Conservation (phyloP, 2,797 vertebrate species). For the Micropoecilia bifurca region DNA sequence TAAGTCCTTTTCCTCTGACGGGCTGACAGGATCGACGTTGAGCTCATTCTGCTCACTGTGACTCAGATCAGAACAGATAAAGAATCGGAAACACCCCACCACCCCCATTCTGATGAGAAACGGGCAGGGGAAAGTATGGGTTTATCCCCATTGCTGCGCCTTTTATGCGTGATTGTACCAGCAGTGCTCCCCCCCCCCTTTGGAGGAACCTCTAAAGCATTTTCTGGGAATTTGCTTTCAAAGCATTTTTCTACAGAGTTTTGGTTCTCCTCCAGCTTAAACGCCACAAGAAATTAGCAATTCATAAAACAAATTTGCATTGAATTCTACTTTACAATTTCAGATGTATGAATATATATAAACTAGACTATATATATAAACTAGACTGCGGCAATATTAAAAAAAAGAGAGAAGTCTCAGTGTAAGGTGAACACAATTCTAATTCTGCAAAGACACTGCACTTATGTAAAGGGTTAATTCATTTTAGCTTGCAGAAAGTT, state of each 20-base stretch:
- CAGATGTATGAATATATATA: no score
- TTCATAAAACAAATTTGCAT: background rate
- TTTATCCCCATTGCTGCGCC: slow-evolving; percentile 24
- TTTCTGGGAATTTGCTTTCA: background rate
- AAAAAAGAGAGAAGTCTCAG: background rate
- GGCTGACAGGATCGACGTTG: slow-evolving; percentile 26
- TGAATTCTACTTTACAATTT: background rate
- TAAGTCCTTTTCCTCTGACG: background rate
- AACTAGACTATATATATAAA: background rate
- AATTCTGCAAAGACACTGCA: background rate
- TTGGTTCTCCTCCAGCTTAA: background rate
- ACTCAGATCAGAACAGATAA: slow-evolving; percentile 28
- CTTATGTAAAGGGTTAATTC: slow-evolving; percentile 15
- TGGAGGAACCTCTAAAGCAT: no score
- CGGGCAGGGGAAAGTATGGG: slow-evolving; percentile 24
- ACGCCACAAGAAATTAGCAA: background rate
- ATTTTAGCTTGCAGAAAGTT: slow-evolving; percentile 4
- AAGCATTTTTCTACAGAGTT: background rate
- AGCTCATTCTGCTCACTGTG: slow-evolving; percentile 17
- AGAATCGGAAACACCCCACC: background rate
- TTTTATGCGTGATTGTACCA: no score
- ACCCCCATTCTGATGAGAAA: slow-evolving; percentile 28
- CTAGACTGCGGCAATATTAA: background rate
- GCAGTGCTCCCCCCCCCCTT: background rate
- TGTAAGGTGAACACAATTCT: background rate